A percentile compares a stretch with the other conserved stretches of the same genome.
These are phyloP conservation scores for Bucco capensis DNA, from an alignment of 2,113 vertebrate species.

Conservation along the genomic window DNA sequence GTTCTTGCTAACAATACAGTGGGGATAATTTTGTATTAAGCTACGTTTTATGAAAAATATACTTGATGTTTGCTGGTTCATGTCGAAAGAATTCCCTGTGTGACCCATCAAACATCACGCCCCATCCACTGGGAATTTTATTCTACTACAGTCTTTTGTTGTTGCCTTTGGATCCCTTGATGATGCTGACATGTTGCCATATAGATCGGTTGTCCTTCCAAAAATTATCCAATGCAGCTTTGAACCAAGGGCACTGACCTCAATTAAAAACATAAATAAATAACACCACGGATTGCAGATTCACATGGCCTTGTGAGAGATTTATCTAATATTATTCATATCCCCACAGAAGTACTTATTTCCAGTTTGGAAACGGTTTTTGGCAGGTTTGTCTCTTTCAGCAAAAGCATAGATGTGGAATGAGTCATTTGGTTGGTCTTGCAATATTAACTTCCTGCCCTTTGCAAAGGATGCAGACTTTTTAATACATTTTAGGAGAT, in stretches of 20 bases:
- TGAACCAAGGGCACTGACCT: slow-evolving; percentile 24
- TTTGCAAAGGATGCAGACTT: neutral
- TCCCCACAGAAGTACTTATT: slow-evolving; percentile 23
- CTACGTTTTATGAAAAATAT: slow-evolving; percentile 39
- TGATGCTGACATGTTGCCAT: slow-evolving; percentile 22
- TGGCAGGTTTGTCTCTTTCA: slow-evolving; percentile 29
- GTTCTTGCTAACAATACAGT: slow-evolving; percentile 11
- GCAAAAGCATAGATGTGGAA: neutral
- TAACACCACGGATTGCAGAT: neutral
- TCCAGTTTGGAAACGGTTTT: slow-evolving; percentile 39
- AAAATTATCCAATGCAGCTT: slow-evolving; percentile 25
- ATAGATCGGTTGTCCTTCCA: neutral
- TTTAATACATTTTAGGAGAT: neutral
- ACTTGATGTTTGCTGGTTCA: slow-evolving; percentile 39
- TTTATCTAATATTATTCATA: slow-evolving; percentile 27
- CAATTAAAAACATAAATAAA: slow-evolving; percentile 38
- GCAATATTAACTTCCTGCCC: slow-evolving; percentile 24
- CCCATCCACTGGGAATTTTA: slow-evolving; percentile 10
- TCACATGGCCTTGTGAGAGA: slow-evolving; percentile 24
- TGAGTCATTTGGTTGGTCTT: slow-evolving; percentile 20
- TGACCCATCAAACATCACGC: slow-evolving; percentile 24
- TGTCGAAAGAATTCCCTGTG: slow-evolving; percentile 31
- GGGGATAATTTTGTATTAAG: slow-evolving; percentile 46
- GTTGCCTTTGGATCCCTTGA: slow-evolving; percentile 10
- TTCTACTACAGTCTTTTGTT: slow-evolving; percentile 17